Evolutionary conservation across 2,888 invertebrate species (phyloP).

Genomic region (Phorcus lineatus): DNA sequence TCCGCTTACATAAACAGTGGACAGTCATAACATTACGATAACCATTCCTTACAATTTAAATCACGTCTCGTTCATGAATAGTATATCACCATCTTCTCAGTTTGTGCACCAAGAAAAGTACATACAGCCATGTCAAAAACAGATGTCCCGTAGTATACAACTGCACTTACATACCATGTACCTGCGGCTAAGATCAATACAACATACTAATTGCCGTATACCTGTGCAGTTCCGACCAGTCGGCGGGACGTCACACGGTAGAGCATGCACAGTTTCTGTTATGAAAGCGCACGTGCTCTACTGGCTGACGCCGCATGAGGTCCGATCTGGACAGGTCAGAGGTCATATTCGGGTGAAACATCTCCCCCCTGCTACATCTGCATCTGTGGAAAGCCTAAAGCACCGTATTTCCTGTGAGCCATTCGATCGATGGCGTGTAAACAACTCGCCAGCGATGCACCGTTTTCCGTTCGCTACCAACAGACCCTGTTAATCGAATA

Average conservation of each 20-base stretch:
- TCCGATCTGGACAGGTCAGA: neutral
- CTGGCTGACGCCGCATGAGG: no score
- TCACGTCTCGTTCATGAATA: no score
- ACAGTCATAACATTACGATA: no score
- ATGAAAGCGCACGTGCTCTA: neutral
- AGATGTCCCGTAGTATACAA: no score
- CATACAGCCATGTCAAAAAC: no score
- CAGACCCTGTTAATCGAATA: neutral
- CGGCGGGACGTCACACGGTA: neutral
- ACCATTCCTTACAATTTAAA: no score
- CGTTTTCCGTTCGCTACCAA: neutral
- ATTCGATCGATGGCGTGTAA: neutral
- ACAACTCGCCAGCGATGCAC: neutral
- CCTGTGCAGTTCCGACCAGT: neutral
- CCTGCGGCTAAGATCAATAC: no score
- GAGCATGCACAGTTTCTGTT: neutral
- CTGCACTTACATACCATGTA: no score
- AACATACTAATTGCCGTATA: neutral
- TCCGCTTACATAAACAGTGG: no score
- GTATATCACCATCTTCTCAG: no score
- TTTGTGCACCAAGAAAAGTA: no score
- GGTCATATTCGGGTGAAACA: neutral
- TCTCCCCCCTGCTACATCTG: neutral
- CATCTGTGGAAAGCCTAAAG: neutral
- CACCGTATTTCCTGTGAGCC: neutral